Percentiles rank a stretch among this genome's conserved stretches.
These are phyloP conservation scores for Sebastes melanostomus DNA, from an alignment of 2,797 vertebrate species.

Conservation along the genomic window DNA sequence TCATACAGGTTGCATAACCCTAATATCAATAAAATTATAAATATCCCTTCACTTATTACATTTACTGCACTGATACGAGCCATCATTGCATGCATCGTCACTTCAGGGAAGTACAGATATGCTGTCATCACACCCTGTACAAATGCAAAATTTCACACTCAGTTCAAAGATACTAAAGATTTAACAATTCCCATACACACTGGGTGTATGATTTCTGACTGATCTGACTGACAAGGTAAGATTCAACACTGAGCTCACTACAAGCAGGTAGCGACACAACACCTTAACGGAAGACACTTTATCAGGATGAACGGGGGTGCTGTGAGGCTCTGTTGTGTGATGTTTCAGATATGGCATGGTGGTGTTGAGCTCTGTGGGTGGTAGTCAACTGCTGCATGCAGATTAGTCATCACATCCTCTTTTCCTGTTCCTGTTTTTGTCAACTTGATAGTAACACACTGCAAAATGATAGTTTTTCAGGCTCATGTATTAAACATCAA, in stretches of 20 bases:
- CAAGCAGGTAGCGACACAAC: background rate
- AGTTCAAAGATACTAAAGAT: background rate
- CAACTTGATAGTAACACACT: background rate
- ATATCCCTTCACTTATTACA: background rate
- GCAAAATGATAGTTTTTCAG: background rate
- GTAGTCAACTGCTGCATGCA: background rate
- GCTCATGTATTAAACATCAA: background rate
- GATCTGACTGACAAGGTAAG: background rate
- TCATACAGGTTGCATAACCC: too few species aligned
- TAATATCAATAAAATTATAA: background rate
- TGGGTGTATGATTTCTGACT: background rate
- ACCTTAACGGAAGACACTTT: background rate
- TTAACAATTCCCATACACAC: background rate
- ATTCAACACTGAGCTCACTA: background rate
- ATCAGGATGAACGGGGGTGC: background rate
- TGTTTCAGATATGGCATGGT: background rate
- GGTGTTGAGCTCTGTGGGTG: background rate
- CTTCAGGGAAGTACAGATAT: background rate
- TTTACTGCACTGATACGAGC: background rate
- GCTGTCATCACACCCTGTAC: background rate
- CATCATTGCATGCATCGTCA: too few species aligned
- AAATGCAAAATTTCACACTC: background rate
- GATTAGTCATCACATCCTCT: background rate
- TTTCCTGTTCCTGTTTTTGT: slow-evolving; percentile 4
- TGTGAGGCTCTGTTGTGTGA: background rate